These are phyloP conservation scores for Rhegmatorhina hoffmannsi DNA, from an alignment of 2,113 vertebrate genomes.

Conservation along the genomic window DNA sequence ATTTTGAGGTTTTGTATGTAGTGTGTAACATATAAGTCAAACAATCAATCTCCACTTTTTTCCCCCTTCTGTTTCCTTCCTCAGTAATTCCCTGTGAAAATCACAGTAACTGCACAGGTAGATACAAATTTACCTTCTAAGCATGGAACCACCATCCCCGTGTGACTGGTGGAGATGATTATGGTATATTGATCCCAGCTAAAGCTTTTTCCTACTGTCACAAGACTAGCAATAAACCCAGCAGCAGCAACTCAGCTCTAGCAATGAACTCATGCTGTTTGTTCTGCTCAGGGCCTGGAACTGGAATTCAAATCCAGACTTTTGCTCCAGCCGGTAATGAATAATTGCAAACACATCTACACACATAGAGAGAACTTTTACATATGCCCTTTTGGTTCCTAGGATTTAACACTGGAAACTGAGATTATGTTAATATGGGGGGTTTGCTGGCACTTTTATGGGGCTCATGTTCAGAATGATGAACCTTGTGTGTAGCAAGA, in stretches of 20 bases:
- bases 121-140: background rate
- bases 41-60: background rate
- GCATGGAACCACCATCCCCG: background rate
- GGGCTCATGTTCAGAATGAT: background rate
- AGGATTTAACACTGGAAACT: slow-evolving; percentile 9
- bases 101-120: background rate
- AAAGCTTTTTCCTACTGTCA: background rate
- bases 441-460: background rate
- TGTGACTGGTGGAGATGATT: background rate
- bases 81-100: background rate
- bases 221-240: background rate
- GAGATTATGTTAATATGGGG: background rate
- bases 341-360: slow-evolving; percentile 53
- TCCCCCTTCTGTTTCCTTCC: background rate
- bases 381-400: slow-evolving; percentile 9
- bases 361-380: background rate
- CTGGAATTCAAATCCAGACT: slow-evolving; percentile 24
- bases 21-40: background rate
- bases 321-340: slow-evolving; percentile 23
- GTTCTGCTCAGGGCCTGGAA: background rate
- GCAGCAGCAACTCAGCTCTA: background rate
- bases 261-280: background rate
- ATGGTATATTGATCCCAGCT: accelerated
- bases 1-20: background rate
- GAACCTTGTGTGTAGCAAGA: background rate